A percentile compares a stretch with the other conserved stretches of the same genome.
phyloP scores from a whole-genome alignment of 2,113 vertebrate genomes.

The Cyanoderma ruficeps region DNA sequence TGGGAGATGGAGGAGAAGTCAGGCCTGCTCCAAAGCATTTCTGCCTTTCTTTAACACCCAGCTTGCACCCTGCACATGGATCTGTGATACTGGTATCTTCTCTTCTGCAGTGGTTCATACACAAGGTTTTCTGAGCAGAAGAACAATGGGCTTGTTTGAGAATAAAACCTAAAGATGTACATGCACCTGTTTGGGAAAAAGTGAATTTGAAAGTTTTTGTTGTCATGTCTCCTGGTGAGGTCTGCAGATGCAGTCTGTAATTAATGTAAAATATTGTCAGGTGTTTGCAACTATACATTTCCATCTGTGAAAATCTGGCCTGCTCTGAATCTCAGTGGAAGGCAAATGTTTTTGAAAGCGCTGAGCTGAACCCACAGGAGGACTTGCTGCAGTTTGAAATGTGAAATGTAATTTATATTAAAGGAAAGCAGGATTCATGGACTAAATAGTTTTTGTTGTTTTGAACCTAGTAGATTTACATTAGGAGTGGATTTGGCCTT shows the following conservation, averaged over 20 bases:
- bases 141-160: background rate
- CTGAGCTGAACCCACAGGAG: background rate
- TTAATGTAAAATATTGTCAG: background rate
- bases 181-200: background rate
- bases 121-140: background rate
- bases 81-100: background rate
- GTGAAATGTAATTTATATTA: background rate
- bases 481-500: background rate
- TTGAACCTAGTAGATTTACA: background rate
- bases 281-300: background rate
- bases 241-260: background rate
- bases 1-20: background rate
- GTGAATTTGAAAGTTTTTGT: background rate
- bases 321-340: background rate
- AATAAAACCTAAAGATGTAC: background rate
- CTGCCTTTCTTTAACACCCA: background rate
- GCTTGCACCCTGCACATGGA: background rate
- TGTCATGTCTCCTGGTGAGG: background rate
- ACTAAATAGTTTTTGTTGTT: background rate
- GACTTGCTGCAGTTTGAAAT: background rate
- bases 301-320: background rate
- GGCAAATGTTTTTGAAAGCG: background rate
- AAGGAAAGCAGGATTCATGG: background rate
- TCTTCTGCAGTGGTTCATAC: background rate
- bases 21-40: background rate